A percentile compares a stretch with the other conserved stretches of the same genome.
Evolutionary conservation across 2,888 invertebrate genomes (phyloP).

Genomic region (Conistra vaccinii): DNA sequence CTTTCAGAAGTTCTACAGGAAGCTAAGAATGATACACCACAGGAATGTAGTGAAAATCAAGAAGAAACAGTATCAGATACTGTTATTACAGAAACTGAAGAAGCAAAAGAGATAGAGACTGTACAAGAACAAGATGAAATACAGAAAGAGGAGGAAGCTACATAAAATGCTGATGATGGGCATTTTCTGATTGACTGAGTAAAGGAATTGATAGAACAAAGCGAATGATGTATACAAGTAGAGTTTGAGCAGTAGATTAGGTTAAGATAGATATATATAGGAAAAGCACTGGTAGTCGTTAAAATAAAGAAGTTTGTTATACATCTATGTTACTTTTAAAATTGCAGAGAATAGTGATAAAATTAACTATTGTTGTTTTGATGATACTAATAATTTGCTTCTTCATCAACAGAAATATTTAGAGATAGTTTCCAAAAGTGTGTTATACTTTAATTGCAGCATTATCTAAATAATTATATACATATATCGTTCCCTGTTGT

Average conservation of each 20-base stretch:
- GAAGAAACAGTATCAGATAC: slow-evolving; percentile 22
- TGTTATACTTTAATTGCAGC: background rate
- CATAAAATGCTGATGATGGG: slow-evolving; percentile 40
- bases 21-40: background rate
- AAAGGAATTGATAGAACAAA: slow-evolving; percentile 62
- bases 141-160: slow-evolving; percentile 29
- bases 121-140: slow-evolving; percentile 23
- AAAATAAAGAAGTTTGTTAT: background rate
- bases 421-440: background rate
- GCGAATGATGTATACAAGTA: slow-evolving; percentile 59
- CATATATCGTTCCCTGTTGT: background rate
- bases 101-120: slow-evolving; percentile 24
- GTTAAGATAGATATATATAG: slow-evolving; percentile 48
- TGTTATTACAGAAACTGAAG: slow-evolving; percentile 23
- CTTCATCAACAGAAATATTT: background rate
- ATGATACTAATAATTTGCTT: background rate
- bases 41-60: slow-evolving; percentile 20
- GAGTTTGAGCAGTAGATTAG: slow-evolving; percentile 50
- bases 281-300: slow-evolving; percentile 54
- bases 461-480: background rate
- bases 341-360: background rate
- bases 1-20: slow-evolving; percentile 11
- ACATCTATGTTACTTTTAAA: background rate
- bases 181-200: slow-evolving; percentile 57
- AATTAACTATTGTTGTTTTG: background rate